Conservation (phyloP, 2,888 invertebrate genomes). For the Fissipunctia ypsillon region DNA sequence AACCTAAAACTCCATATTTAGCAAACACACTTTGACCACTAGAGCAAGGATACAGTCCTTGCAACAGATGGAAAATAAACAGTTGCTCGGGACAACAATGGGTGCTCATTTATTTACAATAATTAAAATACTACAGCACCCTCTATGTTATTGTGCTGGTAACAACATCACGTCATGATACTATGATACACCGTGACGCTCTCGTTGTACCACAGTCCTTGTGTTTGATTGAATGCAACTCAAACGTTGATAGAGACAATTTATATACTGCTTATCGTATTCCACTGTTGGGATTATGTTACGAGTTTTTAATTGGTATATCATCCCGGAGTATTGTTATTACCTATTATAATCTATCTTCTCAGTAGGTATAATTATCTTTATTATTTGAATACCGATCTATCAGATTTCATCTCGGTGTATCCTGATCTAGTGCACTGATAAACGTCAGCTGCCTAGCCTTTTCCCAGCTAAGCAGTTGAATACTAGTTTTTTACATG, state of each 20-base stretch:
- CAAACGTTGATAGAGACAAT: slow-evolving; percentile 13
- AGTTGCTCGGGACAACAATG: neutral
- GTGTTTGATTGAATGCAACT: slow-evolving; percentile 22
- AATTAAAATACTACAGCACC: neutral
- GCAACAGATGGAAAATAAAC: neutral
- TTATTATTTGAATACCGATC: neutral
- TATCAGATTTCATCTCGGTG: slow-evolving; percentile 10
- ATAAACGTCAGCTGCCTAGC: too few relatives aligned
- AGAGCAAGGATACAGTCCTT: neutral
- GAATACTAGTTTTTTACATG: too few relatives aligned
- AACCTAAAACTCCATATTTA: neutral
- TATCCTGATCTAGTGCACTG: neutral
- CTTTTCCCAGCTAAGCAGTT: too few relatives aligned
- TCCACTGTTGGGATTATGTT: slow-evolving; percentile 21
- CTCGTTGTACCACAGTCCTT: slow-evolving; percentile 37
- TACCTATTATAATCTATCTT: slow-evolving; percentile 17
- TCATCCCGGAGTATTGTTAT: slow-evolving; percentile 37
- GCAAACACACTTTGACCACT: neutral
- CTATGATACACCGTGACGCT: slow-evolving; percentile 14
- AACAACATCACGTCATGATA: slow-evolving; percentile 10
- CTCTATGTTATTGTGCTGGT: neutral
- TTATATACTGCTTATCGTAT: slow-evolving; percentile 29
- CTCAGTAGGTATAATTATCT: too few relatives aligned
- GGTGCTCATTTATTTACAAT: too few relatives aligned
- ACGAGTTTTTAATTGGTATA: slow-evolving; percentile 30